Percentiles rank a stretch among this genome's conserved stretches.
Evolutionary conservation across 2,888 invertebrate genomes (phyloP).

Genomic region (Eubasilissa splendida): DNA sequence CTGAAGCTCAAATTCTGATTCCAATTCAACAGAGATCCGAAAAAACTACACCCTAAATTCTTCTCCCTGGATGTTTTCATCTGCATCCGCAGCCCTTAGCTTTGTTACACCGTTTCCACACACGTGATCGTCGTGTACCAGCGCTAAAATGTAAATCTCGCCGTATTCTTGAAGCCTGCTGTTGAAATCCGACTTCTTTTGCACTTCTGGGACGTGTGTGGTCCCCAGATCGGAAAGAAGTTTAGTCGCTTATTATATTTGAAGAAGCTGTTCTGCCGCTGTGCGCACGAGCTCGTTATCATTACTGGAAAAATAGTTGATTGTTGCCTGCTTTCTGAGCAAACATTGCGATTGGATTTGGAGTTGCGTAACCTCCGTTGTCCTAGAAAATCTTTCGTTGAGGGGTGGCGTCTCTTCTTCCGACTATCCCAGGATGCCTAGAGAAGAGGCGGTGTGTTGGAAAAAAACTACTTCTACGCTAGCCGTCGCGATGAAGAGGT

Average conservation of each 20-base stretch:
- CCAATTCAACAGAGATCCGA: not conserved
- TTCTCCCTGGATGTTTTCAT: conserved; percentile 18
- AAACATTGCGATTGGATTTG: conserved; percentile 8
- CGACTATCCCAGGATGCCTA: conserved; percentile 27
- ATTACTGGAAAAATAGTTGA: conserved; percentile 26
- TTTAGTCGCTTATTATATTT: conserved; percentile 20
- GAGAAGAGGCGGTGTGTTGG: not conserved
- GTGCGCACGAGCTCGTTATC: conserved; percentile 29
- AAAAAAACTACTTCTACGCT: conserved; percentile 3
- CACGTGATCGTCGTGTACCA: conserved; percentile 21
- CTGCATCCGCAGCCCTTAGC: not conserved
- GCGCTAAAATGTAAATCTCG: conserved; percentile 27
- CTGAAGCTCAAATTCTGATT: conserved; percentile 62
- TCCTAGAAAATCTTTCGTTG: conserved; percentile 38
- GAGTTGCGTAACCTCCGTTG: conserved; percentile 14
- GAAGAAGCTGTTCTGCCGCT: conserved; percentile 16
- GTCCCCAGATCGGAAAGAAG: conserved; percentile 27
- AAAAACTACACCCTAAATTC: not conserved
- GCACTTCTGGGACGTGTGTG: not conserved
- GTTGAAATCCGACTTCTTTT: too few species aligned
- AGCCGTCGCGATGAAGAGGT: conserved; percentile 18
- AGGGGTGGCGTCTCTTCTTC: conserved; percentile 5
- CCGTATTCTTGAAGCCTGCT: not conserved
- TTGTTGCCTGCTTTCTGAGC: conserved; percentile 2
- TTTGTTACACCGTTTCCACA: not conserved